Base-by-base conservation (phyloP, 2,113 vertebrate genomes). In the Bagarius yarrelli region DNA sequence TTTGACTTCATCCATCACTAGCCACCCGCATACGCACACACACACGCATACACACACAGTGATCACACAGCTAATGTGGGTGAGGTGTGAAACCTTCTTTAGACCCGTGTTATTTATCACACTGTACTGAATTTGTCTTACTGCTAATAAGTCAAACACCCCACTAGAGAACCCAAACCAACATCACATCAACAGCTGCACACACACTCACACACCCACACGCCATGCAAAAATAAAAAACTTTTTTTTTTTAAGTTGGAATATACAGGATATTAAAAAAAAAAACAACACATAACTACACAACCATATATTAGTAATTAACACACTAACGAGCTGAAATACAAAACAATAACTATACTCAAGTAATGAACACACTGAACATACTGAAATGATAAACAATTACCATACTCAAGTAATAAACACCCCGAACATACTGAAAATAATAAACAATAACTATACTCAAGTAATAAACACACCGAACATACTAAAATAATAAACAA, bases 21-120 rank as follows among this genome's bases (percentile, higher is more conserved):
- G 8, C 34, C 59, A 11, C 47, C 4, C 44, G 2, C 19, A 14
- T 19, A 18, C 44, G 25, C 79, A 23, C 50, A 47, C 53, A 69
- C 57, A 61, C 80, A 34, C 61, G 76, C 21, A 13, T 40, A 18
- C 13, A 5, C 63, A 27, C 23, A 3, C n/a, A 60, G 18, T 53
- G 50, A 77, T 36, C 83, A 59, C 73, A 77, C 64, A 27, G 25
- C 19, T 19, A 40, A 63, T 71, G 77, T 80, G 81, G 77, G 74
- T 63, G 57, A 61, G 64, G 69, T 60, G 61, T 61, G 44, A 63
- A 81, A 59, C 78, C 84, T 59, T 66, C 60, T 80, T 83, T 23
- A 64, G 57, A 36, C 52, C 74, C 80, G 47, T 40, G 55, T 64
- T 36, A 83, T 80, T 83, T 52, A 72, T 80, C 78, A 72, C 52